Percentiles rank a stretch among this genome's conserved stretches.
Evolutionary conservation across 2,797 vertebrate species (phyloP).

Genomic region (Meda fulgida): DNA sequence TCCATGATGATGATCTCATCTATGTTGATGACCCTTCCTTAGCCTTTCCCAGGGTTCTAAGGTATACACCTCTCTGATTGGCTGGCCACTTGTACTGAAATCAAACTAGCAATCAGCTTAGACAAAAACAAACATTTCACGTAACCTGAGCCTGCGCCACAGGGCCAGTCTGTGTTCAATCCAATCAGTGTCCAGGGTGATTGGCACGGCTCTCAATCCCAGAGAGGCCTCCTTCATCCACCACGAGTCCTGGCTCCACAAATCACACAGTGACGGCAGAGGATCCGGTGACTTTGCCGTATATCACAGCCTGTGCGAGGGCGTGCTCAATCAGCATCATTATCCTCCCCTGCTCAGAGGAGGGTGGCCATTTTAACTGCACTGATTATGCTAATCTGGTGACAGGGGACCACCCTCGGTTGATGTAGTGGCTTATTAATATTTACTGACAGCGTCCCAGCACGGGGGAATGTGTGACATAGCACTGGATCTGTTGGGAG

Average conservation of each 20-base stretch:
- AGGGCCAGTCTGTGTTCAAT: conserved; percentile 24
- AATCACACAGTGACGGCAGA: conserved; percentile 43
- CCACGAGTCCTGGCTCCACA: conserved; percentile 37
- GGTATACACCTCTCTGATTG: conserved; percentile 39
- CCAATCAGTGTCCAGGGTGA: conserved; percentile 56
- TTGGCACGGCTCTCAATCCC: conserved; percentile 32
- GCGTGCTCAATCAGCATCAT: conserved; percentile 59
- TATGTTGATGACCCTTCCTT: conserved; percentile 18
- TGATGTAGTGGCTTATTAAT: conserved; percentile 65
- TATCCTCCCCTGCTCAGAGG: conserved; percentile 51
- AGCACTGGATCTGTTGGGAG: conserved; percentile 49
- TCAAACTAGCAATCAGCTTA: conserved; percentile 51
- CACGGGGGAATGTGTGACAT: conserved; percentile 53
- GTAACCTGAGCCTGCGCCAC: conserved; percentile 14
- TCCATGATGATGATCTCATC: conserved; percentile 17
- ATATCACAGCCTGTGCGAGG: conserved; percentile 57
- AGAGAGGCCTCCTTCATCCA: conserved; percentile 37
- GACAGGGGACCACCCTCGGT: conserved; percentile 58
- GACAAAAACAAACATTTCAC: conserved; percentile 42
- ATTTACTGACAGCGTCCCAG: conserved; percentile 62
- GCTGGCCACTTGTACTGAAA: conserved; percentile 19
- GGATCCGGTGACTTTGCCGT: conserved; percentile 53
- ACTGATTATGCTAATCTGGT: conserved; percentile 62
- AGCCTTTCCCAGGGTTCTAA: neutral
- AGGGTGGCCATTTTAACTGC: conserved; percentile 60